A percentile compares a stretch with the other conserved stretches of the same genome.
Conservation (phyloP, 2,797 vertebrate genomes). For the Micropoecilia bifurca region DNA sequence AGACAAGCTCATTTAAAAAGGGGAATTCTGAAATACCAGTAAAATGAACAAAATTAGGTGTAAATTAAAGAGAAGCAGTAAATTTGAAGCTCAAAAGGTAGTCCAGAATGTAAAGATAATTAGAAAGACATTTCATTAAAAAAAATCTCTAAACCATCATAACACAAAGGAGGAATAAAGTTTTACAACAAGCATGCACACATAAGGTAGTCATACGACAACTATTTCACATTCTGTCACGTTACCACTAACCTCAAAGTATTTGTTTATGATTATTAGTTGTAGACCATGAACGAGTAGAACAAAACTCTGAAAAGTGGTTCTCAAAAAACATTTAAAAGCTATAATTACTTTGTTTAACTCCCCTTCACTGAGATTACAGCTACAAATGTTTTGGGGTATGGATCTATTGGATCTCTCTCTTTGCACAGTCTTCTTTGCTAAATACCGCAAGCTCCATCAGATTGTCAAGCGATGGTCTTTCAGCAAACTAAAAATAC, state of each 20-base stretch:
- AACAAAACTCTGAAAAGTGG: not conserved
- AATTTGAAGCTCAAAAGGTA: slow-evolving; percentile 8
- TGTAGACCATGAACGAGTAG: not conserved
- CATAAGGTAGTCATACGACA: not conserved
- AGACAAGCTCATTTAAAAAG: slow-evolving; percentile 22
- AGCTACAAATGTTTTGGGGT: not conserved
- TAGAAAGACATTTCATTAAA: not conserved
- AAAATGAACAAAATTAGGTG: not conserved
- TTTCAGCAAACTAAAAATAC: not conserved
- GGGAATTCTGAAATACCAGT: slow-evolving; percentile 23
- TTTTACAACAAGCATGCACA: not conserved
- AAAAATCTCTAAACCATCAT: not conserved
- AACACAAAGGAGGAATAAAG: not conserved
- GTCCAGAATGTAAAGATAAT: not conserved
- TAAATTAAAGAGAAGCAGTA: slow-evolving; percentile 9
- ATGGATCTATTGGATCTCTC: not conserved
- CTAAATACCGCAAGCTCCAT: not conserved
- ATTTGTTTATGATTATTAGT: not conserved
- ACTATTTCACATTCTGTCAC: not conserved
- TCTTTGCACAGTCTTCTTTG: not conserved
- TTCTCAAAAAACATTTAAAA: not conserved
- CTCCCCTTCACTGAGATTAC: not conserved
- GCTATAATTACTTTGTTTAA: not conserved
- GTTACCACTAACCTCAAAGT: not conserved
- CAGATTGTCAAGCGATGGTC: not conserved